These are phyloP conservation scores for Lissocephala sabroskyi DNA, from an alignment of 2,888 invertebrate genomes.

Conservation along the genomic window DNA sequence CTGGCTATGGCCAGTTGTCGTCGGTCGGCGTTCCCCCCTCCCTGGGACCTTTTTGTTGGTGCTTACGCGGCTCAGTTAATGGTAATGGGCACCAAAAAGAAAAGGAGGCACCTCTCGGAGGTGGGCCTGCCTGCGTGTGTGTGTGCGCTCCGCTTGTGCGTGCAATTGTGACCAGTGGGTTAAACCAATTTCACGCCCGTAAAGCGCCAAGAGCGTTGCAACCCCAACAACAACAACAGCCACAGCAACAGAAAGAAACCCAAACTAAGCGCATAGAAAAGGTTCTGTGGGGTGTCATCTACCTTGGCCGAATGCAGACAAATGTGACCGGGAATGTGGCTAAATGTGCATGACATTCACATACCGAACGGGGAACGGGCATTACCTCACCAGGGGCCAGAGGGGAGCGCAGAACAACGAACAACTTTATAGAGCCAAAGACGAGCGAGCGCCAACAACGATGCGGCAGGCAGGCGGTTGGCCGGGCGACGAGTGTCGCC, in stretches of 20 bases:
- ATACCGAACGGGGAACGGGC: too few species aligned
- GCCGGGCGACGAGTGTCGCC: slow-evolving; percentile 25
- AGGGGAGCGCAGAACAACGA: too few species aligned
- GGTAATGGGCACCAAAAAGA: too few species aligned
- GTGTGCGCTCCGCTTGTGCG: slow-evolving; percentile 29
- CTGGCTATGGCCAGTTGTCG: too few species aligned
- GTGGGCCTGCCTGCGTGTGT: too few species aligned
- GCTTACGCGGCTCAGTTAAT: slow-evolving; percentile 62
- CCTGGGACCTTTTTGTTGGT: too few species aligned
- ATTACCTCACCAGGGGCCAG: too few species aligned
- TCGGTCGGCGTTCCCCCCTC: too few species aligned
- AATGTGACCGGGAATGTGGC: slow-evolving; percentile 21
- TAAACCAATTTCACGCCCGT: slow-evolving; percentile 68
- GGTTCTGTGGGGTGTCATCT: slow-evolving; percentile 42
- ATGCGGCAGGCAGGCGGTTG: not conserved
- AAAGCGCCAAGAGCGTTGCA: slow-evolving; percentile 60
- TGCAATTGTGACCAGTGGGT: slow-evolving; percentile 66
- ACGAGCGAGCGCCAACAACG: not conserved
- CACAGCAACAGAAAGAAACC: too few species aligned
- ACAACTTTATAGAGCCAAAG: not conserved
- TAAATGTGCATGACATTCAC: slow-evolving; percentile 60
- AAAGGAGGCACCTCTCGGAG: too few species aligned
- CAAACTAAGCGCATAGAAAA: slow-evolving; percentile 43
- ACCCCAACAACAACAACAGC: slow-evolving; percentile 25
- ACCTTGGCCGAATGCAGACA: slow-evolving; percentile 22